Evolutionary conservation across 2,888 invertebrate species (phyloP).

Genomic region (Seladonia tumulorum): DNA sequence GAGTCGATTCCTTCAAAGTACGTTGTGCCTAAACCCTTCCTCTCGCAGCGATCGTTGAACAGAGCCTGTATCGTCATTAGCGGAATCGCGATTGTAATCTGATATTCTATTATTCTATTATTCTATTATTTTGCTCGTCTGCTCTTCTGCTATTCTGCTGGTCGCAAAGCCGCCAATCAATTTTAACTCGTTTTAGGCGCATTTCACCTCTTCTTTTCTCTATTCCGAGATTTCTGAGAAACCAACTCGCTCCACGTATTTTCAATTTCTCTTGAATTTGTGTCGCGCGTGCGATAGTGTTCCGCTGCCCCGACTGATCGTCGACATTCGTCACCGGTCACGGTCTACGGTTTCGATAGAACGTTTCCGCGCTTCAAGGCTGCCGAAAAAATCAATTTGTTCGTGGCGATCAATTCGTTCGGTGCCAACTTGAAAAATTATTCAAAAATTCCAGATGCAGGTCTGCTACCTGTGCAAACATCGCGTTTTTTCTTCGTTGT

Average conservation of each 20-base stretch:
- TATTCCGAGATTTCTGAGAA: conserved; percentile 5
- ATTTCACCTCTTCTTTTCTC: neutral
- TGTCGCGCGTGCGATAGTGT: neutral
- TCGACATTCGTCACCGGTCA: too few relatives aligned
- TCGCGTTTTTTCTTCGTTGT: conserved; percentile 22
- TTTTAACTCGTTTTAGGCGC: neutral
- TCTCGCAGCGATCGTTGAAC: conserved; percentile 10
- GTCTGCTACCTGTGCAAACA: neutral
- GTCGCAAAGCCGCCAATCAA: neutral
- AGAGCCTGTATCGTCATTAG: neutral
- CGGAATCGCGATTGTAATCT: neutral
- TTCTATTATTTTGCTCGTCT: neutral
- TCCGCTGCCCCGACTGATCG: neutral
- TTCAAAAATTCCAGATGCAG: neutral
- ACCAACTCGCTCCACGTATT: neutral
- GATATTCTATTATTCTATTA: too few relatives aligned
- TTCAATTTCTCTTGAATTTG: neutral
- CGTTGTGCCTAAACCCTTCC: conserved; percentile 6
- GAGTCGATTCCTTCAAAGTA: conserved; percentile 28
- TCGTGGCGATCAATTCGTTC: neutral
- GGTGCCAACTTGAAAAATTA: conserved; percentile 6
- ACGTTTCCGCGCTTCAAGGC: neutral
- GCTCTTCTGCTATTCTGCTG: neutral
- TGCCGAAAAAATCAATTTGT: neutral
- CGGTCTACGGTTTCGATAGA: neutral